Conservation (phyloP, 2,113 vertebrate species). For the Delphinapterus leucas region DNA sequence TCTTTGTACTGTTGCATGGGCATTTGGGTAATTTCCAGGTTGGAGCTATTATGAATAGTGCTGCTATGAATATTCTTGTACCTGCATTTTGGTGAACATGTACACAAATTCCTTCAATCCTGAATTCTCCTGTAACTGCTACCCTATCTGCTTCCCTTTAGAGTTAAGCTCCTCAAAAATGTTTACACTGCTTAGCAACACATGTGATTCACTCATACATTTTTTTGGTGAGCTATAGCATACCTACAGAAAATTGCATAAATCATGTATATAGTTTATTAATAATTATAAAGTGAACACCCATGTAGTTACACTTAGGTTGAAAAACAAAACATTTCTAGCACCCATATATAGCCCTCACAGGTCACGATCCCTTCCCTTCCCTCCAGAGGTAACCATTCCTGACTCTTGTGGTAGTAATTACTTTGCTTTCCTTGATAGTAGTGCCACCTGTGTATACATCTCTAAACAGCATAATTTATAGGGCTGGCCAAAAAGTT, state of each 20-base stretch:
- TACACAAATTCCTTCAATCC: background rate
- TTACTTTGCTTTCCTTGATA: conserved; percentile 10
- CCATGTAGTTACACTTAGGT: background rate
- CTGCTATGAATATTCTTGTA: conserved; percentile 21
- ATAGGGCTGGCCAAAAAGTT: no score
- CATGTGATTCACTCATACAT: conserved; percentile 10
- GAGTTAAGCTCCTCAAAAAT: conserved; percentile 25
- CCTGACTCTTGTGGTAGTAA: background rate
- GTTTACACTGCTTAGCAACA: conserved; percentile 15
- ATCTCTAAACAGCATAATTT: background rate
- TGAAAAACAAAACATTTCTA: background rate
- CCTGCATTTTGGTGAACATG: conserved; percentile 2
- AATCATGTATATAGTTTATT: background rate
- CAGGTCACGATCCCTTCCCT: background rate
- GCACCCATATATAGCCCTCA: background rate
- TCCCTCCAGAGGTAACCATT: background rate
- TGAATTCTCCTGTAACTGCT: conserved; percentile 18
- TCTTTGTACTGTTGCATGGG: background rate
- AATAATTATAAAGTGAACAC: background rate
- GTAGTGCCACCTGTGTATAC: background rate
- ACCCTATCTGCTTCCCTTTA: background rate
- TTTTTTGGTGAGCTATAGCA: background rate
- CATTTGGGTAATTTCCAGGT: conserved; percentile 33
- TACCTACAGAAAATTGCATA: background rate
- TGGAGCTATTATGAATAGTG: background rate